phyloP scores from a whole-genome alignment of 1,140 invertebrate genomes.

The Vanessa atalanta region DNA sequence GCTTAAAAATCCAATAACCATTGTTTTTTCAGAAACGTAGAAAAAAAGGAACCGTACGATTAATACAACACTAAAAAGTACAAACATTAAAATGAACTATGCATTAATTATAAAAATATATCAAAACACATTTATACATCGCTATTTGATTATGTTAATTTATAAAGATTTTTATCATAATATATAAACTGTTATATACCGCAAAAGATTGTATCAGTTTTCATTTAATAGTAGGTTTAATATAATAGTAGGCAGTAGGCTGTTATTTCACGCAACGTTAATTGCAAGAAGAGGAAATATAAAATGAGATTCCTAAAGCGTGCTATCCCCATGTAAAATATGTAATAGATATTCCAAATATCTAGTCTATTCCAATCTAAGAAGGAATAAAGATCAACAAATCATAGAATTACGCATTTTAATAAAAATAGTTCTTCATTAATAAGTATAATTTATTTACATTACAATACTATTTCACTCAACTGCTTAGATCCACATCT shows the following conservation, averaged over 20 bases:
- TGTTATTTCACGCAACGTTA: conserved; percentile 11
- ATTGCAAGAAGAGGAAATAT: not conserved
- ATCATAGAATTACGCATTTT: no score
- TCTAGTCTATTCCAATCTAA: no score
- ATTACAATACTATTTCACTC: no score
- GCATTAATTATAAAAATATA: not conserved
- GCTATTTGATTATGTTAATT: conserved; percentile 1
- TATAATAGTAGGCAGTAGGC: not conserved
- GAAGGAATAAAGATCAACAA: no score
- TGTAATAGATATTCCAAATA: not conserved
- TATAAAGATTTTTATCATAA: conserved; percentile 3
- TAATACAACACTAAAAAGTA: no score
- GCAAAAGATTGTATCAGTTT: not conserved
- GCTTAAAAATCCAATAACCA: no score
- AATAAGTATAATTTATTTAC: no score
- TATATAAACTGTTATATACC: not conserved
- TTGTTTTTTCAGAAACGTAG: no score
- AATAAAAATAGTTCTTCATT: no score
- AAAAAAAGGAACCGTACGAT: no score
- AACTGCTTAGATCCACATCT: no score
- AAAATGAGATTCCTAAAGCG: not conserved
- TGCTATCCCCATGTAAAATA: not conserved
- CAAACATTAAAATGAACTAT: no score
- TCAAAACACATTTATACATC: not conserved
- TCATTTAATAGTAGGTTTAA: not conserved